These are phyloP conservation scores for Ptyas mucosa DNA, from an alignment of 2,113 vertebrate species.

Conservation along the genomic window DNA sequence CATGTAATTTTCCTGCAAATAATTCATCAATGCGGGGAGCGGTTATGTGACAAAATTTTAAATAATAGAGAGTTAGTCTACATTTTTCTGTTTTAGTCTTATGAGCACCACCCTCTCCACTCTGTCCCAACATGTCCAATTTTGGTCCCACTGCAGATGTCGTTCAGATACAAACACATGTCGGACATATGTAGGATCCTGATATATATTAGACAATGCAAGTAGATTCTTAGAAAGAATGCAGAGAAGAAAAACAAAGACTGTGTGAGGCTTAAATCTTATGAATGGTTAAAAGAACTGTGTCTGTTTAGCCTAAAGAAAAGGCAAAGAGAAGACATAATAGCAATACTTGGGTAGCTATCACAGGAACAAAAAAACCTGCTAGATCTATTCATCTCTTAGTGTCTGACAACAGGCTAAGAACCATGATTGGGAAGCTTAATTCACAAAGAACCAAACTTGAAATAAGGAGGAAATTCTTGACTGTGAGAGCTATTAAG, in stretches of 20 bases:
- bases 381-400: not conserved
- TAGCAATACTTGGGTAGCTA: not conserved
- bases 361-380: not conserved
- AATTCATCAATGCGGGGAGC: not conserved
- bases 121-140: not conserved
- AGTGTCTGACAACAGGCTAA: not conserved
- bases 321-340: not conserved
- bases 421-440: not conserved
- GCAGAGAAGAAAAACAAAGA: not conserved
- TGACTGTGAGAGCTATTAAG: not conserved
- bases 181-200: not conserved
- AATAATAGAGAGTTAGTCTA: not conserved
- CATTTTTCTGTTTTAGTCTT: not conserved
- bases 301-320: not conserved
- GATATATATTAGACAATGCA: not conserved
- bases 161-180: not conserved
- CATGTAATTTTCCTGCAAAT: not conserved
- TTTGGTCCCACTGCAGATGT: not conserved
- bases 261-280: not conserved
- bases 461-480: not conserved
- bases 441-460: not conserved
- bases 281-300: not conserved
- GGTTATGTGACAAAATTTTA: not conserved
- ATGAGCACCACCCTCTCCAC: not conserved
- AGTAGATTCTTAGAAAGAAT: not conserved